Evolutionary conservation across 2,888 invertebrate species (phyloP), one percentile per base, ranked within the genome.

Genomic region (Julus scanicus): DNA sequence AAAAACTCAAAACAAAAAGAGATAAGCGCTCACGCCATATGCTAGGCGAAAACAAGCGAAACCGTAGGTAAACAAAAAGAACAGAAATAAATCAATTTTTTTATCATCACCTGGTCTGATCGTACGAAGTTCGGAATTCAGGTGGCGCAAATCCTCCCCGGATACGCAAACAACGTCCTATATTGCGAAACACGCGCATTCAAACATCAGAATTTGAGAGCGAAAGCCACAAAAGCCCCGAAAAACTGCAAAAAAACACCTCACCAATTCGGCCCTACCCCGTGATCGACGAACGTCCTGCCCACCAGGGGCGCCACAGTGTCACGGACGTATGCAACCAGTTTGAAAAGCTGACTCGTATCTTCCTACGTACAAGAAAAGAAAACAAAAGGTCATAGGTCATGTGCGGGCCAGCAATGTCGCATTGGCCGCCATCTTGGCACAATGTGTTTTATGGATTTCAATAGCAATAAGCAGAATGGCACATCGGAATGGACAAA

Each of bases 81-180:
- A 83, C 3, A 44, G 6, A 37, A 84, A 84, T 84, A 84, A 84
- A 48, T 48, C 84, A 48, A 84, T 48, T 48, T 44, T 29, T 29
- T 86, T 86, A 86, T 57, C 49, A 20, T 86, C 84, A 88, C 88
- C 88, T 88, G 88, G 88, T 88, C 88, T 88, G 29, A 20, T 11
- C 29, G 49, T 49, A 17, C 48, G 15, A 83, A 88, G 84, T 84
- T 84, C 44, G 48, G 39, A 20, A 71, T 88, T 88, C 44, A 88
- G n/a, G 37, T 71, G 20, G 20, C 37, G 80, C 84, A 88, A 49
- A 84, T 88, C 88, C 53, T 84, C 88, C 13, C 44, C 88, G 37
- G 83, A 20, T 29, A 88, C 29, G 11, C 29, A 44, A 84, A 88
- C 88, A 17, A 88, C 48, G 44, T 84, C 84, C 88, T 88, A 48